Percentiles rank a stretch among this genome's conserved stretches.
Evolutionary conservation across 1,140 invertebrate species (phyloP).

Genomic region (Stegodyphus dumicola): DNA sequence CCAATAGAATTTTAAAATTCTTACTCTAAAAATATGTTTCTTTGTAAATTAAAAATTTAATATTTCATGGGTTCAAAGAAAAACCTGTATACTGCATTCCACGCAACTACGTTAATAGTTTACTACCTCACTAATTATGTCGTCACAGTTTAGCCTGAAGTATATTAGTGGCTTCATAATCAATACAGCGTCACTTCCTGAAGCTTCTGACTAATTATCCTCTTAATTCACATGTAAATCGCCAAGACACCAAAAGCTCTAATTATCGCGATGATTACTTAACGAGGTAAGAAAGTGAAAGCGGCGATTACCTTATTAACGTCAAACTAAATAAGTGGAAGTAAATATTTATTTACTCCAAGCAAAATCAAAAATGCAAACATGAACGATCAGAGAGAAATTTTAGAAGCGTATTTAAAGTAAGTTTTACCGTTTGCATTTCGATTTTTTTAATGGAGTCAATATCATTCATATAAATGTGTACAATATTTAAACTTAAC

Average conservation of each 20-base stretch:
- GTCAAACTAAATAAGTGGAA: slow-evolving; percentile 20
- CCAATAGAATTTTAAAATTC: too few relatives aligned
- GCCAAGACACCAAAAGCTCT: slow-evolving; percentile 16
- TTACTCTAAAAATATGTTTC: too few relatives aligned
- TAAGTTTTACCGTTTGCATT: background rate
- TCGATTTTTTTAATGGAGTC: background rate
- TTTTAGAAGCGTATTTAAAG: background rate
- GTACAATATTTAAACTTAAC: background rate
- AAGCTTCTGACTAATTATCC: slow-evolving; percentile 29
- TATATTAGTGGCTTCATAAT: slow-evolving; percentile 16
- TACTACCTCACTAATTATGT: too few relatives aligned
- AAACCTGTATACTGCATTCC: too few relatives aligned
- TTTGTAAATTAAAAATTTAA: too few relatives aligned
- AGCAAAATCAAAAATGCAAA: background rate
- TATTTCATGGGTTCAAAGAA: too few relatives aligned
- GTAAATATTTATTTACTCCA: slow-evolving; percentile 53
- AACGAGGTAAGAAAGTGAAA: slow-evolving; percentile 21
- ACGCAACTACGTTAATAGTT: too few relatives aligned
- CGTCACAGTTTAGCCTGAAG: too few relatives aligned
- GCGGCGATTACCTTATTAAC: slow-evolving; percentile 44
- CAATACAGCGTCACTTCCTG: slow-evolving; percentile 20
- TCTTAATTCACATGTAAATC: slow-evolving; percentile 40
- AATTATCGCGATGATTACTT: slow-evolving; percentile 51
- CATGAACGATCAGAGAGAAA: background rate
- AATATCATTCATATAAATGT: background rate